Evolutionary conservation across 2,888 invertebrate genomes (phyloP), one percentile per base, ranked within the genome.

Genomic region (Vesta saturnalis): DNA sequence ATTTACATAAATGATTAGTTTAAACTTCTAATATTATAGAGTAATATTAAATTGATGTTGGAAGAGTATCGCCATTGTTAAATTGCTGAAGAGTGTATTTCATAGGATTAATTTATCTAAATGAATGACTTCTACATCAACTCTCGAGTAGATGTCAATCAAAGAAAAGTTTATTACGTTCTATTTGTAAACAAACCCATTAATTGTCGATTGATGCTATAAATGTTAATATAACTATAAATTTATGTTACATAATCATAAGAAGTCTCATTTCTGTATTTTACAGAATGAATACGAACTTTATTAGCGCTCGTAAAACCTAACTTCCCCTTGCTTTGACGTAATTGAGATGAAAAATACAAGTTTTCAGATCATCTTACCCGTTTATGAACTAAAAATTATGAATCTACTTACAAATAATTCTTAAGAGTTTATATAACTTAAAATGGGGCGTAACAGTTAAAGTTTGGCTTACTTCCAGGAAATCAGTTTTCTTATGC

Each of bases 151-250:
- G n/a, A n/a, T n/a, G n/a, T n/a, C n/a, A 39, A 39, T 39, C 2
- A 39, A n/a, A 23, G 39, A 39, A n/a, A n/a, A n/a, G n/a, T 39
- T 39, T 39, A 39, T 39, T n/a, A n/a, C 39, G 8, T n/a, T n/a
- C 39, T 39, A 39, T n/a, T 39, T 39, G 39, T 39, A 39, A 39
- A 39, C 39, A 39, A 39, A 39, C 39, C n/a, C 39, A 39, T 39
- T n/a, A 39, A 39, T 39, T 39, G 39, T 39, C 39, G 8, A 39
- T 39, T n/a, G 39, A n/a, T 8, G 39, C n/a, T n/a, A 39, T 39
- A 39, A 39, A 39, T 39, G 39, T 39, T 39, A n/a, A 39, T 39
- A n/a, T 39, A 39, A n/a, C n/a, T n/a, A 39, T 39, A 39, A 39
- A 39, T n/a, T 39, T n/a, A 39, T 39, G 8, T 39, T 10, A 39